Evolutionary conservation across 2,797 vertebrate species (phyloP).

Genomic region (Intellagama lesueurii): DNA sequence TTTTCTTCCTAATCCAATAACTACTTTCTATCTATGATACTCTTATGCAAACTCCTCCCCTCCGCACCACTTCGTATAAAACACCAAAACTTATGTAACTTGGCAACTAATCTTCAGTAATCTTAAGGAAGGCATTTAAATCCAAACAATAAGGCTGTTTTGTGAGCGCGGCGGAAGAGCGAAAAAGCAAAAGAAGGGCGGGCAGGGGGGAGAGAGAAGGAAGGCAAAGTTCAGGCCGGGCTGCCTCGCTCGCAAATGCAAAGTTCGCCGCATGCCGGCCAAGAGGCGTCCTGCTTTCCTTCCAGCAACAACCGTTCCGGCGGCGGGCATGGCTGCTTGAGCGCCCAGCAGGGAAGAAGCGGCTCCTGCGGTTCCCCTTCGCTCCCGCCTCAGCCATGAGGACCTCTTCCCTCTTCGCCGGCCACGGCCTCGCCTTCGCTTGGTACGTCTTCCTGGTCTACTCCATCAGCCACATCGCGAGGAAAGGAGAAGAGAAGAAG

Average conservation of each 20-base stretch:
- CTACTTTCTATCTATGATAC: not conserved
- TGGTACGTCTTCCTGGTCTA: slow-evolving; percentile 82
- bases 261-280: not conserved
- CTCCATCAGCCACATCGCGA: slow-evolving; percentile 66
- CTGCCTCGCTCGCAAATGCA: not conserved
- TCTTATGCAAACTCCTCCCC: slow-evolving; percentile 40
- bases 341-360: not conserved
- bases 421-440: slow-evolving; percentile 81
- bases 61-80: not conserved
- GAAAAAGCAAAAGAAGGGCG: not conserved
- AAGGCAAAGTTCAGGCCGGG: slow-evolving; percentile 37
- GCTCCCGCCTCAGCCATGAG: slow-evolving; percentile 61
- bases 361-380: not conserved
- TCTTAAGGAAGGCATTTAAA: slow-evolving; percentile 65
- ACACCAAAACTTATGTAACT: slow-evolving; percentile 54
- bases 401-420: slow-evolving; percentile 57
- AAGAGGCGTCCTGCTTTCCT: rapidly evolving
- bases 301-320: not conserved
- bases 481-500: slow-evolving; percentile 64
- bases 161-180: not conserved
- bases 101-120: slow-evolving; percentile 68
- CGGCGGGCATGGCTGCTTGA: not conserved
- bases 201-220: not conserved
- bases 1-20: not conserved
- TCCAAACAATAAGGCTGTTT: slow-evolving; percentile 54